These are phyloP conservation scores for Cactoblastis cactorum DNA, from an alignment of 2,888 invertebrate species.

Conservation along the genomic window DNA sequence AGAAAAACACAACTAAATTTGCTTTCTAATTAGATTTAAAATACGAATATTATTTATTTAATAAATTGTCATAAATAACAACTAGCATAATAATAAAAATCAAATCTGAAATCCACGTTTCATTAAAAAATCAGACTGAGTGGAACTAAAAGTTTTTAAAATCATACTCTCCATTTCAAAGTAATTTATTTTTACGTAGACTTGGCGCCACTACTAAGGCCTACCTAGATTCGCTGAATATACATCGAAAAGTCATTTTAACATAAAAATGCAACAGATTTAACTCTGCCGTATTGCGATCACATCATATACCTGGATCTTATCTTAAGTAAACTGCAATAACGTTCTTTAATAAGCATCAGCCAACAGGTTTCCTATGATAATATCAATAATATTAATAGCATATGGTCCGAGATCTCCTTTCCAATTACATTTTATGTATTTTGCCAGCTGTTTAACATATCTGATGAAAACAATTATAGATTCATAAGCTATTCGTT, in stretches of 20 bases:
- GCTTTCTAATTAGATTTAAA: too few relatives aligned
- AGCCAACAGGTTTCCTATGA: slow-evolving; percentile 6
- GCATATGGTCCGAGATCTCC: slow-evolving; percentile 2
- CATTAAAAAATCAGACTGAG: neutral
- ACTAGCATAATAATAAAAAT: too few relatives aligned
- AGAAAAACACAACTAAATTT: too few relatives aligned
- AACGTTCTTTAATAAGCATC: slow-evolving; percentile 3
- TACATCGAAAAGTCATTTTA: neutral
- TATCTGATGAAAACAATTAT: slow-evolving; percentile 10
- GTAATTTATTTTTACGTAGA: neutral
- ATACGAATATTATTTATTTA: too few relatives aligned
- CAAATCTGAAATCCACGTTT: too few relatives aligned
- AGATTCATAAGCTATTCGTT: slow-evolving; percentile 2
- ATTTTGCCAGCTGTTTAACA: slow-evolving; percentile 8
- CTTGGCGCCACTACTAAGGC: slow-evolving; percentile 5
- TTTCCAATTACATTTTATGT: slow-evolving; percentile 14
- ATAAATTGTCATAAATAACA: too few relatives aligned
- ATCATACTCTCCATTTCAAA: neutral
- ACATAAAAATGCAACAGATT: neutral
- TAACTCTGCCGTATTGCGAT: neutral
- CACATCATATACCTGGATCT: slow-evolving; percentile 6
- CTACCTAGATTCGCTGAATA: neutral
- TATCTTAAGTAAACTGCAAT: slow-evolving; percentile 11
- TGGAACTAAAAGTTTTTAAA: neutral
- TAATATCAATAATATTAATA: slow-evolving; percentile 14